Percentiles rank a stretch among this genome's conserved stretches.
Conservation (phyloP, 2,113 vertebrate species). For the Ptilorrhoa leucosticta region DNA sequence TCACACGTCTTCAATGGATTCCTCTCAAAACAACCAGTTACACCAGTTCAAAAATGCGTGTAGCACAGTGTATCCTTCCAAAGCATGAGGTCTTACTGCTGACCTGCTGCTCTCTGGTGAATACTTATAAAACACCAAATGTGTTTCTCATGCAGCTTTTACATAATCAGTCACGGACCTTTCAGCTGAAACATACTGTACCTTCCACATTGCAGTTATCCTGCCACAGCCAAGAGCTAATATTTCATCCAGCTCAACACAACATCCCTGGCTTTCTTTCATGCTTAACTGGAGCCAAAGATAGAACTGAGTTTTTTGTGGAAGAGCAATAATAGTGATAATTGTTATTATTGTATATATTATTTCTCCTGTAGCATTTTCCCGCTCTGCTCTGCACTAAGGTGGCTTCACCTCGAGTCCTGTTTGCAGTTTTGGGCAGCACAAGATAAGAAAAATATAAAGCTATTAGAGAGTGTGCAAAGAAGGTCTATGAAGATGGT, state of each 20-base stretch:
- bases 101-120: background rate
- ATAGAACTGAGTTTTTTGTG: background rate
- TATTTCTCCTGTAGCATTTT: background rate
- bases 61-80: slow-evolving; percentile 13
- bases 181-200: background rate
- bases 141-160: background rate
- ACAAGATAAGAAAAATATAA: background rate
- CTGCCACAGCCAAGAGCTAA: background rate
- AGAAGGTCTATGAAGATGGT: background rate
- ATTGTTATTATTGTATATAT: background rate
- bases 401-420: fast-evolving
- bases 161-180: background rate
- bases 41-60: background rate
- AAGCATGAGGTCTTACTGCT: background rate
- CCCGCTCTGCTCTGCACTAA: fast-evolving
- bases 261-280: background rate
- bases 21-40: background rate
- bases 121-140: background rate
- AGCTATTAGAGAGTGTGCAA: background rate
- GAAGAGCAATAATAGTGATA: background rate
- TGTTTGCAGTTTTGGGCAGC: background rate
- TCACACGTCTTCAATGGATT: background rate
- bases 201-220: background rate
- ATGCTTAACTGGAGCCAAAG: background rate
- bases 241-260: background rate